Conservation (phyloP, 1,140 invertebrate species). For the Drosophila pallidifrons region DNA sequence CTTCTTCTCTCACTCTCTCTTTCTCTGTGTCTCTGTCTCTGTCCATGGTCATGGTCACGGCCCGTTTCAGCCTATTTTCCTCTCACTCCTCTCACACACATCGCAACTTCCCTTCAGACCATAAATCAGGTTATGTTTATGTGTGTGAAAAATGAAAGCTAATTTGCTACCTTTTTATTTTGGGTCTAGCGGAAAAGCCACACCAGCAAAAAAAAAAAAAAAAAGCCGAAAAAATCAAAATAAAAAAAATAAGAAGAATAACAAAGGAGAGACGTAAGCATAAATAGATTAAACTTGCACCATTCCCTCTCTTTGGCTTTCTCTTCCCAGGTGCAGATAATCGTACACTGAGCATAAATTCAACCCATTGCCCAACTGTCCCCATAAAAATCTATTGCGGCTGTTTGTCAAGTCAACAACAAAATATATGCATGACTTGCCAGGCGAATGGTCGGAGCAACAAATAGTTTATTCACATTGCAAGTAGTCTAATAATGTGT, state of each 20-base stretch:
- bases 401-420: not conserved
- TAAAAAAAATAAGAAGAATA: conserved; percentile 5
- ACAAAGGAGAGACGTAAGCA: conserved; percentile 49
- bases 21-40: too few species aligned
- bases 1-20: not conserved
- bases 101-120: conserved; percentile 19
- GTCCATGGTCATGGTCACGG: conserved; percentile 58
- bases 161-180: conserved; percentile 72
- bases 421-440: too few species aligned
- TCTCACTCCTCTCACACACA: not conserved
- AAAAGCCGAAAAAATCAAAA: not conserved
- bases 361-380: not conserved
- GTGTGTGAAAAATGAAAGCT: conserved; percentile 72
- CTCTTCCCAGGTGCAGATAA: conserved; percentile 13
- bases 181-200: conserved; percentile 34
- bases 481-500: too few species aligned
- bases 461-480: too few species aligned
- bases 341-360: conserved; percentile 29
- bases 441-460: too few species aligned
- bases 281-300: conserved; percentile 50
- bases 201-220: conserved; percentile 11
- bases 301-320: not conserved
- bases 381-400: not conserved
- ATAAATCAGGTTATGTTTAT: conserved; percentile 81
- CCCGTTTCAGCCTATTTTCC: not conserved